phyloP scores from a whole-genome alignment of 2,113 vertebrate genomes.

The Cebus imitator region DNA sequence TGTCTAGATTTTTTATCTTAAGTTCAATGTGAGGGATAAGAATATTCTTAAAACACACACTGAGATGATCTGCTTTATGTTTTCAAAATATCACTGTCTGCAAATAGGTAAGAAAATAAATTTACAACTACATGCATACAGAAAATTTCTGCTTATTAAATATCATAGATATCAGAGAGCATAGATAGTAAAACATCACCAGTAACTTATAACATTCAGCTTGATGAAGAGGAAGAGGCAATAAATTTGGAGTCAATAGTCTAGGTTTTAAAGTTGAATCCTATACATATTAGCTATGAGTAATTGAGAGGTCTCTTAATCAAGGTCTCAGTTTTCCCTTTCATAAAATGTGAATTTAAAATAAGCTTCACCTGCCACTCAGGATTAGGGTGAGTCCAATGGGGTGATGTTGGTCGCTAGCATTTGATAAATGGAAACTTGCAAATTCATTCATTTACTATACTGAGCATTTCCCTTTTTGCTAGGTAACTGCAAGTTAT shows the following conservation, averaged over 20 bases:
- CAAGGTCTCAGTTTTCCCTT: background rate
- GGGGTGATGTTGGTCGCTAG: background rate
- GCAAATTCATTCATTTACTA: background rate
- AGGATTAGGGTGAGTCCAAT: background rate
- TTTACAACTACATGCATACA: background rate
- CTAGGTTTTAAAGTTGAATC: background rate
- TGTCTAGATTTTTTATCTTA: background rate
- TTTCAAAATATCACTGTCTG: constrained; percentile 14
- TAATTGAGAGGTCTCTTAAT: background rate
- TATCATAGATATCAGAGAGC: background rate
- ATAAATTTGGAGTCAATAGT: background rate
- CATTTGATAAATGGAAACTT: constrained; percentile 4
- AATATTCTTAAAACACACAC: background rate
- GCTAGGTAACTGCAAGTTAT: background rate
- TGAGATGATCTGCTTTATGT: background rate
- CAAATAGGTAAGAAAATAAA: background rate
- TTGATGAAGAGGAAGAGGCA: background rate
- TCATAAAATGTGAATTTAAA: background rate
- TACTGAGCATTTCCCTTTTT: background rate
- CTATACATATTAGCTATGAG: background rate
- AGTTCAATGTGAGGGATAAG: background rate
- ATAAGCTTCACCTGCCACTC: background rate
- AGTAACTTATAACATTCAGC: background rate
- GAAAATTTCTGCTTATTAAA: background rate
- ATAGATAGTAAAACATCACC: background rate